Conservation (phyloP, 2,113 vertebrate genomes). For the Tragelaphus buxtoni region DNA sequence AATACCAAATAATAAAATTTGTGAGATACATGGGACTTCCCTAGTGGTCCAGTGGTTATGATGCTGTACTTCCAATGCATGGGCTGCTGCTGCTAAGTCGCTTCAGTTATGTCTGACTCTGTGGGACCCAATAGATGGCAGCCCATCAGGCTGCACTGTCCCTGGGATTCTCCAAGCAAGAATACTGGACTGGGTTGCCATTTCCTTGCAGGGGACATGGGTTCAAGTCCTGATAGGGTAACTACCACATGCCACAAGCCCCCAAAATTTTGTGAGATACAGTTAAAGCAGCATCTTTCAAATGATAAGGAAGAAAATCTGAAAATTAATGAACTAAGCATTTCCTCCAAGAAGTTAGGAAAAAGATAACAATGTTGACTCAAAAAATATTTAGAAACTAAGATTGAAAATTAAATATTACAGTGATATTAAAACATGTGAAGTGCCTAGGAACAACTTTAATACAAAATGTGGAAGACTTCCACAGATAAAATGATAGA, state of each 20-base stretch:
- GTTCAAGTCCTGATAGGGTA: neutral
- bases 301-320: neutral
- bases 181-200: too few species aligned
- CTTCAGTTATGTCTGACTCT: too few species aligned
- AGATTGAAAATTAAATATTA: neutral
- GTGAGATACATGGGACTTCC: neutral
- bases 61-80: neutral
- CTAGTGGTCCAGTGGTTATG: neutral
- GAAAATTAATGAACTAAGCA: neutral
- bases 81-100: neutral
- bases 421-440: neutral
- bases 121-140: too few species aligned
- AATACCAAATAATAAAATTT: neutral
- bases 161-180: too few species aligned
- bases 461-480: neutral
- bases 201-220: neutral
- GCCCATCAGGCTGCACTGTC: too few species aligned
- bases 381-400: neutral
- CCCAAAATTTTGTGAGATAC: neutral
- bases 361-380: neutral
- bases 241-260: neutral
- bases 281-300: neutral
- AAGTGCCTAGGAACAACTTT: neutral
- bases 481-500: neutral
- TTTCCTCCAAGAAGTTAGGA: neutral